phyloP scores from a whole-genome alignment of 2,797 vertebrate species.

The Halcyon badia region DNA sequence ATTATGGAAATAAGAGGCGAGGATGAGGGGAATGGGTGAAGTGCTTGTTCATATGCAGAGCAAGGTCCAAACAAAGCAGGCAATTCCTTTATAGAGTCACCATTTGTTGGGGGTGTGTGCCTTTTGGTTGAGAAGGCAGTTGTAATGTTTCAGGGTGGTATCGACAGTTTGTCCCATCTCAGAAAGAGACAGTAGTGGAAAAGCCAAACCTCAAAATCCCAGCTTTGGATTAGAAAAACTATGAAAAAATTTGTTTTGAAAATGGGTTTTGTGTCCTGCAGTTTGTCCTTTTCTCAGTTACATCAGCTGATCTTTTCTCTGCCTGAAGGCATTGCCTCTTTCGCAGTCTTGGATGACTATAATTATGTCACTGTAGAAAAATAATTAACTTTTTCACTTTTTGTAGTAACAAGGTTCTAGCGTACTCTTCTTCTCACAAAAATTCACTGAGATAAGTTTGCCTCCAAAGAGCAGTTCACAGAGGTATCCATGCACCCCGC shows the following conservation, averaged over 20 bases:
- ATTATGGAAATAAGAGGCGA: constrained; percentile 13
- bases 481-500: not conserved
- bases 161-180: not conserved
- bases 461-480: not conserved
- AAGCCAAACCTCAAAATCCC: not conserved
- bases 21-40: not conserved
- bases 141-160: not conserved
- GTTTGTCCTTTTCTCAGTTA: not conserved
- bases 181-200: accelerated
- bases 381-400: not conserved
- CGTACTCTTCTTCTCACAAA: not conserved
- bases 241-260: accelerated
- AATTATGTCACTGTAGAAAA: not conserved
- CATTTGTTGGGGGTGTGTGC: not conserved
- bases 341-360: not conserved
- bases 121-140: not conserved
- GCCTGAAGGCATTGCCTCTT: not conserved
- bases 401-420: accelerated
- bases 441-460: not conserved
- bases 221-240: not conserved
- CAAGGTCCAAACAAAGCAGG: not conserved
- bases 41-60: not conserved
- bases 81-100: not conserved
- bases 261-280: not conserved
- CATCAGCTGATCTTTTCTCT: not conserved